Conservation (phyloP, 2,888 invertebrate genomes). For the Rosalia funebris region DNA sequence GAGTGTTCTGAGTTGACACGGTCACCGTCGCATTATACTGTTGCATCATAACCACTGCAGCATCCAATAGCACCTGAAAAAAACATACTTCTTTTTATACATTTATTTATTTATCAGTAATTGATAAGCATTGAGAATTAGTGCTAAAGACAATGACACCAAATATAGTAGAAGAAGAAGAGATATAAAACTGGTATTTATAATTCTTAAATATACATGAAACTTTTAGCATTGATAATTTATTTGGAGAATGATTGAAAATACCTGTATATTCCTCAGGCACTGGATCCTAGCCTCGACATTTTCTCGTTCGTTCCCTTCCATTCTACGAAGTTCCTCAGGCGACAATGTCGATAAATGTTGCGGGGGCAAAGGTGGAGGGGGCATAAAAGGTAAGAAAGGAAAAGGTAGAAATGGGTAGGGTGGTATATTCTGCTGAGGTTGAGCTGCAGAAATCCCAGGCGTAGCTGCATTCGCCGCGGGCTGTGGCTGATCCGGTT, state of each 20-base stretch:
- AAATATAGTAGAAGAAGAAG: too few species aligned
- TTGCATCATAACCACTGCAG: slow-evolving; percentile 92
- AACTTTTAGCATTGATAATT: too few species aligned
- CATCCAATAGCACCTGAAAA: slow-evolving; percentile 81
- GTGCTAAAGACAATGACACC: too few species aligned
- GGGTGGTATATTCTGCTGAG: slow-evolving; percentile 62
- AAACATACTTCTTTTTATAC: too few species aligned
- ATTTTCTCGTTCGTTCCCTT: slow-evolving; percentile 86
- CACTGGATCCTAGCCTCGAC: slow-evolving; percentile 91
- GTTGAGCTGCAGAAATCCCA: slow-evolving; percentile 22
- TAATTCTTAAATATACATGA: too few species aligned
- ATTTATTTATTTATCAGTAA: too few species aligned
- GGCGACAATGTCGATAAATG: slow-evolving; percentile 79
- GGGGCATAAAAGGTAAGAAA: slow-evolving; percentile 68
- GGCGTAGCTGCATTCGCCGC: slow-evolving; percentile 2
- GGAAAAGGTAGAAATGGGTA: slow-evolving; percentile 68
- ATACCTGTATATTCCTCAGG: slow-evolving; percentile 73
- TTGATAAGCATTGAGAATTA: too few species aligned
- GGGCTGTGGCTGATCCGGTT: slow-evolving; percentile 49
- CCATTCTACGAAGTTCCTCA: slow-evolving; percentile 88
- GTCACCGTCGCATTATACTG: slow-evolving; percentile 84
- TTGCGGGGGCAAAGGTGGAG: slow-evolving; percentile 82
- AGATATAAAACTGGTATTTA: too few species aligned
- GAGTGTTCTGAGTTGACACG: slow-evolving; percentile 53
- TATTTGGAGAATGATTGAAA: too few species aligned